Evolutionary conservation across 2,113 vertebrate genomes (phyloP).

Genomic region (Isichthys henryi): DNA sequence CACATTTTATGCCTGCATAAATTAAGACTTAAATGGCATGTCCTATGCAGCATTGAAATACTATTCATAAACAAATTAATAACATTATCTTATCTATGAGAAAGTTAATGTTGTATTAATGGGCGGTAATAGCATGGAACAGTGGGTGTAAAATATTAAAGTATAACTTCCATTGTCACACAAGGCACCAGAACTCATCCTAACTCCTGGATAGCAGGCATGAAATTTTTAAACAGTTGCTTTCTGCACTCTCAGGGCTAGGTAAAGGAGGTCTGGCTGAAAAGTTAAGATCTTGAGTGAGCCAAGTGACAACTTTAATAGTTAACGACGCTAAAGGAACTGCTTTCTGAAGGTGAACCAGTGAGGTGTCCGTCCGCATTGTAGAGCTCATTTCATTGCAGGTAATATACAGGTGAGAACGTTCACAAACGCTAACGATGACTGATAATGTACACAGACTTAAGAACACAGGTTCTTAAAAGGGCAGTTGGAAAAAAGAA

Average conservation of each 20-base stretch:
- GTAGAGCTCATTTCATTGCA: background rate
- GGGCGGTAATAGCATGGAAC: background rate
- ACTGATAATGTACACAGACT: background rate
- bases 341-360: background rate
- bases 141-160: background rate
- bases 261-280: background rate
- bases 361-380: background rate
- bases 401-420: background rate
- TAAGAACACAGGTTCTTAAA: background rate
- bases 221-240: background rate
- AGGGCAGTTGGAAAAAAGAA: background rate
- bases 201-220: background rate
- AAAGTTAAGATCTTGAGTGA: background rate
- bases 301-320: background rate
- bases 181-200: too few species aligned
- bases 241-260: background rate
- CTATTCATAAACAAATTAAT: background rate
- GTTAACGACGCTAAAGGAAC: background rate
- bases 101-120: background rate
- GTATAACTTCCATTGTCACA: background rate
- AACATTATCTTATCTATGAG: background rate
- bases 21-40: background rate
- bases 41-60: background rate
- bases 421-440: background rate
- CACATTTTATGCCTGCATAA: background rate